Evolutionary conservation across 30 jellyfish, hydroid and myxozoan species (phyloP).

Genomic region (Clytia hemisphaerica): DNA sequence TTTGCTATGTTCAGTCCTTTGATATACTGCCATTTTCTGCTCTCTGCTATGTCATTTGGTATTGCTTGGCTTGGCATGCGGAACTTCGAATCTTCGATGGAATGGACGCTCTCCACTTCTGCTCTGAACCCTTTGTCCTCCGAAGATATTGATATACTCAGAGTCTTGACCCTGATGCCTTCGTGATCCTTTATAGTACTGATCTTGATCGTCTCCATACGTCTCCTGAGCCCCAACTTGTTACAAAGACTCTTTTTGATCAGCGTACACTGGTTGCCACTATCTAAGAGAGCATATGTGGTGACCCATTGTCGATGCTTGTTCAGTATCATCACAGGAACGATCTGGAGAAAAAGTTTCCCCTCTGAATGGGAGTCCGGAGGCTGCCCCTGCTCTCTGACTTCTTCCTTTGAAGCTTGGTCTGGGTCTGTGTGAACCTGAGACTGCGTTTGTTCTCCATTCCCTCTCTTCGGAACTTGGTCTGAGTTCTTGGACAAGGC

Average conservation of each 20-base stretch:
- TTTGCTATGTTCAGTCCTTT: neutral
- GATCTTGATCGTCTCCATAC: neutral
- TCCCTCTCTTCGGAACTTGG: too few species aligned
- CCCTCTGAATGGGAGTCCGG: too few species aligned
- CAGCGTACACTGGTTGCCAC: conserved; percentile 14
- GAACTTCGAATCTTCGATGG: neutral
- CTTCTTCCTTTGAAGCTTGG: too few species aligned
- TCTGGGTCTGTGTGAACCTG: too few species aligned
- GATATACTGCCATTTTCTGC: neutral
- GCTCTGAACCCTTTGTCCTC: neutral
- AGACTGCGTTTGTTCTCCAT: too few species aligned
- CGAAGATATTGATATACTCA: neutral
- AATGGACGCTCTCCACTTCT: neutral
- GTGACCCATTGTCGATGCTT: neutral
- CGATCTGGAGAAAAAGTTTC: neutral
- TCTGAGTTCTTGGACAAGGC: too few species aligned
- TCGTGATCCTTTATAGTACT: conserved; percentile 9
- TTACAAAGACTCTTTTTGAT: neutral
- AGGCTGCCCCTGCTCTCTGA: too few species aligned
- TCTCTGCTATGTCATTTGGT: neutral
- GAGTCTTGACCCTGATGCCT: neutral
- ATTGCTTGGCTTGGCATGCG: neutral
- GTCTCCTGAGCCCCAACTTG: neutral
- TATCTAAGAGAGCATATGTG: conserved; percentile 1
- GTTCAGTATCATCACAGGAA: neutral